These are phyloP conservation scores for Hylaeus anthracinus DNA, from an alignment of 1,140 invertebrate genomes.

Conservation along the genomic window DNA sequence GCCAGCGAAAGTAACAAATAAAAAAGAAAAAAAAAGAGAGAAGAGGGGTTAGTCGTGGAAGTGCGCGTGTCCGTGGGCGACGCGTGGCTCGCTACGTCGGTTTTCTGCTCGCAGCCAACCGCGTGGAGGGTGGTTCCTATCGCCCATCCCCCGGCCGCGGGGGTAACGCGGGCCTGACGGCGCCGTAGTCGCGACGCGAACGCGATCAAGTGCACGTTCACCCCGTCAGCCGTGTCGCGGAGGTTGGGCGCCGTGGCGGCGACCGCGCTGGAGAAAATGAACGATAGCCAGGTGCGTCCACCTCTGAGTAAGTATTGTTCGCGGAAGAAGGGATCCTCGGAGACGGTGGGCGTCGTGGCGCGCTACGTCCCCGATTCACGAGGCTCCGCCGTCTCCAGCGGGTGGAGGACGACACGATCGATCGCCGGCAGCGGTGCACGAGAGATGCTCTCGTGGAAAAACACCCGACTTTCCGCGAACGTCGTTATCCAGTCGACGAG, in stretches of 20 bases:
- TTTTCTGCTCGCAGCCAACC: background rate
- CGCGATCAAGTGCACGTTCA: conserved; percentile 29
- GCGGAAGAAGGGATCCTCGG: background rate
- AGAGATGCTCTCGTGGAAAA: conserved; percentile 41
- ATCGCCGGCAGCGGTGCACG: conserved; percentile 6
- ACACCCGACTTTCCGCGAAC: conserved; percentile 10
- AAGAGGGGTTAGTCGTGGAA: background rate
- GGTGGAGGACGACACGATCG: conserved; percentile 20
- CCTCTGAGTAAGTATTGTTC: conserved; percentile 1
- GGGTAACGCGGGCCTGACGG: background rate
- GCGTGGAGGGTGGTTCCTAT: conserved; percentile 8
- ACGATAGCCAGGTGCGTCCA: conserved; percentile 17
- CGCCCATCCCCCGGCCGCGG: background rate
- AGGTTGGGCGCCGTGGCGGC: background rate
- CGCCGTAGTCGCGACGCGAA: conserved; percentile 16
- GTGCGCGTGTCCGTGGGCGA: conserved; percentile 21
- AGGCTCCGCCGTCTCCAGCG: background rate
- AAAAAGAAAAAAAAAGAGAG: background rate
- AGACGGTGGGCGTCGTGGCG: background rate
- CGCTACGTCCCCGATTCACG: conserved; percentile 4
- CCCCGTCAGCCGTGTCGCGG: background rate
- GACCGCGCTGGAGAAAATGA: conserved; percentile 25
- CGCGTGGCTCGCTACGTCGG: background rate
- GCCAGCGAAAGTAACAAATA: background rate
- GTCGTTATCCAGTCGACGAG: no score